Evolutionary conservation across 2,888 invertebrate genomes (phyloP), one percentile per base, ranked within the genome.

Genomic region (Gandaritis pyraliata): DNA sequence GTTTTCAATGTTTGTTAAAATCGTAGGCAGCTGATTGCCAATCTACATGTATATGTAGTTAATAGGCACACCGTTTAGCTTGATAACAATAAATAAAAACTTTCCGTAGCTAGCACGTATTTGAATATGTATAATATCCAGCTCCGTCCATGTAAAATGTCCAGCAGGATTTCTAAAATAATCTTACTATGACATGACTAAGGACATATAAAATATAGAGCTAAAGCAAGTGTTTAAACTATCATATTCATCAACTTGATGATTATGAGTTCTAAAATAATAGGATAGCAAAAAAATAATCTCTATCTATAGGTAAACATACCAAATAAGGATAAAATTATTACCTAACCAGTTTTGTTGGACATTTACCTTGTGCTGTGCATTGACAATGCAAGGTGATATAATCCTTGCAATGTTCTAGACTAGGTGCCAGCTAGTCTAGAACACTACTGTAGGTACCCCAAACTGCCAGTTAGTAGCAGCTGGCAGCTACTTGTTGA

Each of bases 21-120:
- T 29, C 33, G 36, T 54, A 45, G 38, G 45, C 39, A 36, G 48
- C 58, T 58, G 63, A 64, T 64, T 64, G 63, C 55, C 58, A 59
- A 56, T 56, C 51, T 48, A 33, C 23, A 16, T 47, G 38, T 51
- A 63, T 53, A 49, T 18, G 15, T 51, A 45, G 47, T 46, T 58
- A 58, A 51, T 45, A 33, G 56, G 23, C 52, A 39, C 13, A 15
- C 41, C 52, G 47, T 45, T 46, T 41, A 47, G 29, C 46, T 47
- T 58, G 57, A 62, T 62, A 62, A 58, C 45, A 53, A 51, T 12
- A 29, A 53, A 51, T 12, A 29, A 13, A 49, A 18, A 23, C 1
- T 23, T 16, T 33, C 33, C 33, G 10, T 8, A 8, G 33, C 29
- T 4, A 4, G 29, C 6, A n/a, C n/a, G n/a, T n/a, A n/a, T n/a